Percentiles rank a stretch among this genome's conserved stretches.
Evolutionary conservation across 2,113 vertebrate genomes (phyloP).

Genomic region (Eupsittula cactorum): DNA sequence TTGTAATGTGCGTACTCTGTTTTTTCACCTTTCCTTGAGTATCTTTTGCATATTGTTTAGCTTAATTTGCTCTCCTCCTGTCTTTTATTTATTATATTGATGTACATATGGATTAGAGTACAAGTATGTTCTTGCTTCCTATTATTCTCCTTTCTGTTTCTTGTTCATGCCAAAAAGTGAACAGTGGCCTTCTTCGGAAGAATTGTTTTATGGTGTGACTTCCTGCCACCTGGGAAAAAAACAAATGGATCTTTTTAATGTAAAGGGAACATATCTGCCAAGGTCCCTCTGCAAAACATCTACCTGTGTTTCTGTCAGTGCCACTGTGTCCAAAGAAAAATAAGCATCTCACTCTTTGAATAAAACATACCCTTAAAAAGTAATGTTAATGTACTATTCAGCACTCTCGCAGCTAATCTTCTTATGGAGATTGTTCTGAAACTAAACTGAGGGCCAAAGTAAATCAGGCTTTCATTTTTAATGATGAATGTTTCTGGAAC

Average conservation of each 20-base stretch:
- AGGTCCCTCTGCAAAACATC: neutral
- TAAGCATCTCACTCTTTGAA: constrained; percentile 31
- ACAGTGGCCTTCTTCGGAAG: neutral
- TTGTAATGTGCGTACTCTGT: neutral
- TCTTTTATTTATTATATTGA: neutral
- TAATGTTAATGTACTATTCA: constrained; percentile 44
- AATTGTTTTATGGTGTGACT: neutral
- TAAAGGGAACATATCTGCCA: neutral
- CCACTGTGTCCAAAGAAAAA: constrained; percentile 39
- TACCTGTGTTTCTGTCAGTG: constrained; percentile 18
- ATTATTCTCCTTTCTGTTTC: neutral
- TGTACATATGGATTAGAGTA: neutral
- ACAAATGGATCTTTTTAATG: neutral
- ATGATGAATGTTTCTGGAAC: constrained; percentile 62
- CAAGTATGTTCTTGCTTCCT: neutral
- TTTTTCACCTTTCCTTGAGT: neutral
- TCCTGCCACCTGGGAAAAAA: neutral
- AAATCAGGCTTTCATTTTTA: constrained; percentile 59
- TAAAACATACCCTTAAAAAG: constrained; percentile 73
- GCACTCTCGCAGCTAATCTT: constrained; percentile 42
- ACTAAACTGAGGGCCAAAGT: constrained; percentile 53
- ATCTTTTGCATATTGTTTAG: neutral
- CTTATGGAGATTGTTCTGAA: constrained; percentile 45
- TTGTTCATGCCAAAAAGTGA: neutral
- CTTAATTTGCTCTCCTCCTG: neutral